Evolutionary conservation across 2,888 invertebrate species (phyloP), one percentile per base, ranked within the genome.

Genomic region (Cryptocephalus primarius): DNA sequence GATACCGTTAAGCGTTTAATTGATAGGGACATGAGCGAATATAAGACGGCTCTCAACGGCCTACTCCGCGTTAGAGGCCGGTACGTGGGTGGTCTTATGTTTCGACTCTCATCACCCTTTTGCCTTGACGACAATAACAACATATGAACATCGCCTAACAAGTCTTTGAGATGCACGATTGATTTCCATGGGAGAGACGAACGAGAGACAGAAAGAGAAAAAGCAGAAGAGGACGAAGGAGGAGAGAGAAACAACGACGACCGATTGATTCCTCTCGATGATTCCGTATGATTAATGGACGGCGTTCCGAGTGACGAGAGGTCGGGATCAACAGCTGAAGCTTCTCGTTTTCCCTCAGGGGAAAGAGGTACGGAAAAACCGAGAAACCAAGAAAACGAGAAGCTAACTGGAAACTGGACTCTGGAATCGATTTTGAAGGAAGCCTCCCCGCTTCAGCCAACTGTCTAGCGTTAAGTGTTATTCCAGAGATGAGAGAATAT

Each of bases 141-240:
- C 60, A 61, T 60, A 60, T 62, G 60, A 61, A 62, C 62, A 60
- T 60, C 58, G 57, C 49, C 54, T 60, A 61, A 61, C 62, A 62
- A 62, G 59, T 56, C 51, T 53, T 51, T 53, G 59, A 59, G 60
- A 62, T 59, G 62, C 62, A 62, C 61, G 62, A 62, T 61, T 59
- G 60, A 60, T 57, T 59, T 58, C 54, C 58, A 58, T 55, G 53
- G 49, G 36, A 22, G 22, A 22, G 22, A 22, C 3, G 22, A n/a
- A n/a, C n/a, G 22, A 22, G 6, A 22, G 22, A 22, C 3, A 22
- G 22, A 22, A 6, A 6, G 22, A 22, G 22, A 22, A 22, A 6
- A 2, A 22, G 22, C 22, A 22, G 22, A 22, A 22, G 22, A 22
- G 6, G 22, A 2, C 2, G 22, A 2, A 22, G 22, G 6, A 22